phyloP scores from a whole-genome alignment of 2,888 invertebrate genomes.

The Pandemis cinnamomeana region DNA sequence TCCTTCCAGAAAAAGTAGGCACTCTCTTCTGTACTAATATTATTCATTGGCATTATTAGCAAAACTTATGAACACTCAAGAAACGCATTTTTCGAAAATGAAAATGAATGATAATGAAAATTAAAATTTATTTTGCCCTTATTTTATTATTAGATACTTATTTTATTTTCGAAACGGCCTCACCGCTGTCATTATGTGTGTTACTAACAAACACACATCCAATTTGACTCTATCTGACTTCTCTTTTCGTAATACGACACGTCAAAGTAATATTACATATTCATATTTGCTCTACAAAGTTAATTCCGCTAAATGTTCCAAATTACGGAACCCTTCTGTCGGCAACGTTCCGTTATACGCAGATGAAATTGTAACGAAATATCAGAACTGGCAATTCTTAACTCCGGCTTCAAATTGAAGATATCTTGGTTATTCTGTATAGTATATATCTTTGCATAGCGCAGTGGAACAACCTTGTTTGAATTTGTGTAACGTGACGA shows the following conservation, averaged over 20 bases:
- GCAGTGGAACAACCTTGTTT: slow-evolving; percentile 12
- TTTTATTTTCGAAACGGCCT: too few species aligned
- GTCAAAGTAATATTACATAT: neutral
- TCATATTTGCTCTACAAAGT: slow-evolving; percentile 22
- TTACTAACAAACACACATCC: too few species aligned
- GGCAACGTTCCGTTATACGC: slow-evolving; percentile 30
- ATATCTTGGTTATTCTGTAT: slow-evolving; percentile 12
- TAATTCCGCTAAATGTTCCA: slow-evolving; percentile 25
- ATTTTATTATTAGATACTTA: too few species aligned
- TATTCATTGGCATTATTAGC: too few species aligned
- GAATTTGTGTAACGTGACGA: neutral
- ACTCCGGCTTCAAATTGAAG: slow-evolving; percentile 31
- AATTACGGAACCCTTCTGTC: slow-evolving; percentile 36
- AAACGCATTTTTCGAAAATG: too few species aligned
- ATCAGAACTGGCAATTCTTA: slow-evolving; percentile 40
- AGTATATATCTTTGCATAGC: neutral
- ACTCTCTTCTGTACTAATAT: too few species aligned
- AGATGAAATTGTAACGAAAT: slow-evolving; percentile 39
- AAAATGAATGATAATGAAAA: too few species aligned
- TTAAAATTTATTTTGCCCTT: too few species aligned
- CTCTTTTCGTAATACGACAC: neutral
- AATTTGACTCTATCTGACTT: too few species aligned
- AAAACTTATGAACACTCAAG: too few species aligned
- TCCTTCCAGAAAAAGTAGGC: too few species aligned
- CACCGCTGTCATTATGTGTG: too few species aligned